Percentiles rank a stretch among this genome's conserved stretches.
Conservation (phyloP, 2,797 vertebrate species). For the Aulostomus chinensis region DNA sequence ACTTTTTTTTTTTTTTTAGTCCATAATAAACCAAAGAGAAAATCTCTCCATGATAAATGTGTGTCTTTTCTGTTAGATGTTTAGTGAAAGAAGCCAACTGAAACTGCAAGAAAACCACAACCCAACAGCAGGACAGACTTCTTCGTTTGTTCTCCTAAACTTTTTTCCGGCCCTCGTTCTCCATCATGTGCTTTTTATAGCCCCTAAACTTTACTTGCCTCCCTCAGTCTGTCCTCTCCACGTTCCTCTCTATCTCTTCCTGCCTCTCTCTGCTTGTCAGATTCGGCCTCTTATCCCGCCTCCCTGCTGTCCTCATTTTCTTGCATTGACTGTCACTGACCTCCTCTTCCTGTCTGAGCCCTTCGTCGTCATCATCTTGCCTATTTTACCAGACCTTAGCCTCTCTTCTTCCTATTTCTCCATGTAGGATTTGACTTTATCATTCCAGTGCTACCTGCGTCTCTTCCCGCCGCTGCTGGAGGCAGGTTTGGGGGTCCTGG, state of each 20-base stretch:
- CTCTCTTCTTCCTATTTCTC: too few relatives aligned
- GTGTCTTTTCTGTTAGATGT: background rate
- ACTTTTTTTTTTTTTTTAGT: too few relatives aligned
- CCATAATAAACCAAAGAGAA: background rate
- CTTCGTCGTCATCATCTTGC: too few relatives aligned
- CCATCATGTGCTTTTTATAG: background rate
- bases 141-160: background rate
- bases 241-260: background rate
- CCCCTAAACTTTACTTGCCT: background rate
- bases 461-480: slow-evolving; percentile 89
- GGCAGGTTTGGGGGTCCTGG: slow-evolving; percentile 90
- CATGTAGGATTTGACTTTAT: too few relatives aligned
- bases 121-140: slow-evolving; percentile 14
- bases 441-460: too few relatives aligned
- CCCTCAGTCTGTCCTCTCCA: too few relatives aligned
- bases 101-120: slow-evolving; percentile 7
- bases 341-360: too few relatives aligned
- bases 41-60: slow-evolving; percentile 29
- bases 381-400: too few relatives aligned
- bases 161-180: background rate
- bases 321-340: too few relatives aligned
- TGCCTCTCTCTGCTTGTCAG: background rate
- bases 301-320: too few relatives aligned
- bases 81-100: slow-evolving; percentile 12
- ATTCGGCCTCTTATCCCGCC: too few relatives aligned